Percentiles rank a stretch among this genome's conserved stretches.
Evolutionary conservation across 2,888 invertebrate genomes (phyloP).

Genomic region (Aethes cnicana): DNA sequence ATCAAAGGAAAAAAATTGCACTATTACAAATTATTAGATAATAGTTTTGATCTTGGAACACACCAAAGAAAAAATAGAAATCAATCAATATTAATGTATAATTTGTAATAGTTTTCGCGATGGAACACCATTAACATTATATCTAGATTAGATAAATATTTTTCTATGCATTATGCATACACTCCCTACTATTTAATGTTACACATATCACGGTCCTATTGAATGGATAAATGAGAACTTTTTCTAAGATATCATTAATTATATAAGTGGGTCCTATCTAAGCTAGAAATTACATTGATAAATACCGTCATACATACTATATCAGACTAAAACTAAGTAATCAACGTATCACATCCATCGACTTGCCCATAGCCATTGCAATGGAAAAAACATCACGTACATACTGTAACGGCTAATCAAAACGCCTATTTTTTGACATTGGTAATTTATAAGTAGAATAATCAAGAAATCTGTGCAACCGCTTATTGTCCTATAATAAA

Average conservation of each 20-base stretch:
- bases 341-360: conserved; percentile 78
- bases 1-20: conserved; percentile 15
- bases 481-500: conserved; percentile 2
- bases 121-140: conserved; percentile 44
- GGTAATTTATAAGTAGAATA: conserved; percentile 19
- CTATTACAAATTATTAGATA: conserved; percentile 12
- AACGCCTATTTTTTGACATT: conserved; percentile 26
- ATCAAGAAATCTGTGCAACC: conserved; percentile 8
- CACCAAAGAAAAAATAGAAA: conserved; percentile 68
- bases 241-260: conserved; percentile 59
- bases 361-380: conserved; percentile 65
- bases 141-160: conserved; percentile 53
- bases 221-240: conserved; percentile 62
- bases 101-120: conserved; percentile 22
- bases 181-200: conserved; percentile 39
- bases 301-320: conserved; percentile 72
- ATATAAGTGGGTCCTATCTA: conserved; percentile 66
- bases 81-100: conserved; percentile 17
- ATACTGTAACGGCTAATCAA: conserved; percentile 15
- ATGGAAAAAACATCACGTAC: conserved; percentile 31
- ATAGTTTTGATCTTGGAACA: conserved; percentile 42
- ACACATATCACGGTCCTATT: conserved; percentile 56
- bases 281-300: conserved; percentile 69
- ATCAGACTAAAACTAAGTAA: conserved; percentile 64
- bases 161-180: conserved; percentile 50